These are phyloP conservation scores for Darevskia nairensis DNA, from an alignment of 2,797 vertebrate species.

Conservation along the genomic window DNA sequence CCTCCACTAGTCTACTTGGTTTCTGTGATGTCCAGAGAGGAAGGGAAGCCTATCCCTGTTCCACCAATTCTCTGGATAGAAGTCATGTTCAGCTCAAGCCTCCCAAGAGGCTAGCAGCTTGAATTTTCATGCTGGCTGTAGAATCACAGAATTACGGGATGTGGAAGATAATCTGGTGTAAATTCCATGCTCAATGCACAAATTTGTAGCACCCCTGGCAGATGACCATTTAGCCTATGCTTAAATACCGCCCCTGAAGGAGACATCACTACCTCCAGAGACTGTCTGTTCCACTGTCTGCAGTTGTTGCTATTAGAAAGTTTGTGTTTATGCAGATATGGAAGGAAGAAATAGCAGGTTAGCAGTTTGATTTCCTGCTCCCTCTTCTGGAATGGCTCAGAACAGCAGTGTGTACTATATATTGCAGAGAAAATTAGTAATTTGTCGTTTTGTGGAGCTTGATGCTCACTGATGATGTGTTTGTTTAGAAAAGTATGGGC, in stretches of 20 bases:
- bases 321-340: background rate
- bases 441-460: background rate
- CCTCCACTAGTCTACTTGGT: background rate
- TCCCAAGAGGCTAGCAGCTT: background rate
- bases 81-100: background rate
- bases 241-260: background rate
- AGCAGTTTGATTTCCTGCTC: background rate
- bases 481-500: background rate
- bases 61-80: background rate
- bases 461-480: background rate
- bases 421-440: background rate
- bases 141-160: background rate
- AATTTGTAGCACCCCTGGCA: background rate
- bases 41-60: background rate
- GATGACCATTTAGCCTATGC: background rate
- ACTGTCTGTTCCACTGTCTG: background rate
- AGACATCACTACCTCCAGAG: background rate
- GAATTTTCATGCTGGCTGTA: background rate
- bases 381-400: constrained; percentile 20
- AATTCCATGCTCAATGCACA: background rate
- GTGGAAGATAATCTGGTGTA: background rate
- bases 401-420: background rate
- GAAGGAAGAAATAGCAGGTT: background rate
- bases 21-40: background rate
- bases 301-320: background rate